Evolutionary conservation across 2,888 invertebrate genomes (phyloP), one percentile per base, ranked within the genome.

Genomic region (Subacronicta megacephala): DNA sequence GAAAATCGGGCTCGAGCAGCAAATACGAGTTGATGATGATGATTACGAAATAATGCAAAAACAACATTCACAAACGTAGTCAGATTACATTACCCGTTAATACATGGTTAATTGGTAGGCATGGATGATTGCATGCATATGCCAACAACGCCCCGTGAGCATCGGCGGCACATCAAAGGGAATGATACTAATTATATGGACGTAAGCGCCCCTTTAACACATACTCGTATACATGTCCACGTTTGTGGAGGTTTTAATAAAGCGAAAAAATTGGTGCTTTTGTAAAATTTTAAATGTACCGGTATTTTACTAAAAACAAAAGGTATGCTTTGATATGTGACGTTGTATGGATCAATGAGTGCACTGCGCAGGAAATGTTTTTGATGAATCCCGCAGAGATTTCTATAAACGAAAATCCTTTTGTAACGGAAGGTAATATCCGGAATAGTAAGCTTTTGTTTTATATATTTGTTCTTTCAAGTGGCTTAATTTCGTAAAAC

Each of bases 81-180:
- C n/a, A n/a, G n/a, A n/a, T n/a, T n/a, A n/a, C n/a, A n/a, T n/a
- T n/a, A n/a, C n/a, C n/a, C n/a, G n/a, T n/a, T n/a, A n/a, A n/a
- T n/a, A n/a, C 43, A 57, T 51, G 44, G 26, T 46, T 33, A 55
- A 41, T 53, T n/a, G n/a, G n/a, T n/a, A n/a, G 35, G 10, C 71
- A 42, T 50, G 49, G 58, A 49, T 29, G 16, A 7, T 45, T 38
- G 50, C 29, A 58, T 40, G 26, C 36, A n/a, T n/a, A n/a, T n/a
- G 29, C 31, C 41, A 15, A 29, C 15, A n/a, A 23, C 29, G 20
- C 37, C 29, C 37, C 29, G 17, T 9, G 13, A 15, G 7, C 23
- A 36, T 38, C 18, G 31, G 31, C 31, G 15, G 40, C 17, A 65
- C 72, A 66, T 66, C 65, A 66, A 71, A 66, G 65, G 47, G 31